Conservation (phyloP, 2,113 vertebrate genomes). For the Jacana jacana region DNA sequence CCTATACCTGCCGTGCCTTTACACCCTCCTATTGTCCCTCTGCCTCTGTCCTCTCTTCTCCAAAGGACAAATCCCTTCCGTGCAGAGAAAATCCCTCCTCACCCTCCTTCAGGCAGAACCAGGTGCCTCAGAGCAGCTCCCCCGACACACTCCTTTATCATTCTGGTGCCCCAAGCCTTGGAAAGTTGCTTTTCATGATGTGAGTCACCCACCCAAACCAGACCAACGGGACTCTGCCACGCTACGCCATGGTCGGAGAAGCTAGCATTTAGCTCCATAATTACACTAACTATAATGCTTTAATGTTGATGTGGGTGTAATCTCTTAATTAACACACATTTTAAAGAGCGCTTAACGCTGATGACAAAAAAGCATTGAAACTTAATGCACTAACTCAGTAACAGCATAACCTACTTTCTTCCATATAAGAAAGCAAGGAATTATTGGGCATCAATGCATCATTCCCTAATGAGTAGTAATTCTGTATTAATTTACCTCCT, state of each 20-base stretch:
- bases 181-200: background rate
- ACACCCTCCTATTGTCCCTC: background rate
- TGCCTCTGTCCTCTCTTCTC: background rate
- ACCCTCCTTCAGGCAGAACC: fast-evolving
- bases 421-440: constrained; percentile 20
- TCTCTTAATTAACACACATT: constrained; percentile 47
- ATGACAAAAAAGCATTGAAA: constrained; percentile 6
- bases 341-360: background rate
- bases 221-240: background rate
- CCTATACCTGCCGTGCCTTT: fast-evolving
- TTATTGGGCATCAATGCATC: constrained; percentile 15
- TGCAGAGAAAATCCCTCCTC: fast-evolving
- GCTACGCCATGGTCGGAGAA: background rate
- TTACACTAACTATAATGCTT: background rate
- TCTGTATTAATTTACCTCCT: constrained; percentile 35
- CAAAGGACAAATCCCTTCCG: fast-evolving
- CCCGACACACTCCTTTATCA: fast-evolving
- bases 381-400: background rate
- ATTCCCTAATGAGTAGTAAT: constrained; percentile 38
- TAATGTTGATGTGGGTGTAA: background rate
- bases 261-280: background rate
- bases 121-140: background rate
- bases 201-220: background rate
- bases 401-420: constrained; percentile 49
- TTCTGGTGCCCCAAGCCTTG: fast-evolving